phyloP scores from a whole-genome alignment of 2,113 vertebrate genomes.

The Serinus canaria region DNA sequence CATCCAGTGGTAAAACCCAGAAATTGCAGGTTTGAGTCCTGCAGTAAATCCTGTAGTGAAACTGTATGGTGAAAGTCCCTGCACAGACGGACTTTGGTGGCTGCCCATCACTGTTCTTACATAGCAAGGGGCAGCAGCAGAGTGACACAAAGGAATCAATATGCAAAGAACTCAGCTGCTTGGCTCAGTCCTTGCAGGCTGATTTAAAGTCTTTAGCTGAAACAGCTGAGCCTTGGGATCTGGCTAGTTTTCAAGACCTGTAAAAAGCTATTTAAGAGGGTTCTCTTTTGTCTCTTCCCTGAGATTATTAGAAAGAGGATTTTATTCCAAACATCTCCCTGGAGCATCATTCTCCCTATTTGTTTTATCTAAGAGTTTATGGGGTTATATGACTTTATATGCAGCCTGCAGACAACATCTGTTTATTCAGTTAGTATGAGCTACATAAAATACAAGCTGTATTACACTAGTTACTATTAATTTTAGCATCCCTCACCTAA shows the following conservation, averaged over 20 bases:
- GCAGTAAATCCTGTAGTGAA: background rate
- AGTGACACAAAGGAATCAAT: background rate
- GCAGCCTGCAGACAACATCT: background rate
- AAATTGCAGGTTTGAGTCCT: background rate
- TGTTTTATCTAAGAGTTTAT: background rate
- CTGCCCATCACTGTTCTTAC: background rate
- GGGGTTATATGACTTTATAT: background rate
- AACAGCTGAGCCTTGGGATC: background rate
- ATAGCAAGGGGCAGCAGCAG: background rate
- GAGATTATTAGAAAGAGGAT: background rate
- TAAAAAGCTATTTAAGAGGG: slow-evolving; percentile 28
- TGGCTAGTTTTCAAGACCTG: slow-evolving; percentile 24
- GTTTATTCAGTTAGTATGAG: background rate
- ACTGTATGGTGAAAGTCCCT: background rate
- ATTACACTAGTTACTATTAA: background rate
- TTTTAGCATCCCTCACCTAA: background rate
- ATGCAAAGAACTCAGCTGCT: background rate
- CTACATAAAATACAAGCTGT: background rate
- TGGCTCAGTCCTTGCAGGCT: background rate
- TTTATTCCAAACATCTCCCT: background rate
- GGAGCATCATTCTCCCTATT: background rate
- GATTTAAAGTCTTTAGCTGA: background rate
- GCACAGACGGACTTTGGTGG: background rate
- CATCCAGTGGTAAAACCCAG: background rate
- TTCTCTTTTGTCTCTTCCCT: background rate